These are phyloP conservation scores for Temnothorax rugatulus DNA, from an alignment of 2,888 invertebrate species.

Conservation along the genomic window DNA sequence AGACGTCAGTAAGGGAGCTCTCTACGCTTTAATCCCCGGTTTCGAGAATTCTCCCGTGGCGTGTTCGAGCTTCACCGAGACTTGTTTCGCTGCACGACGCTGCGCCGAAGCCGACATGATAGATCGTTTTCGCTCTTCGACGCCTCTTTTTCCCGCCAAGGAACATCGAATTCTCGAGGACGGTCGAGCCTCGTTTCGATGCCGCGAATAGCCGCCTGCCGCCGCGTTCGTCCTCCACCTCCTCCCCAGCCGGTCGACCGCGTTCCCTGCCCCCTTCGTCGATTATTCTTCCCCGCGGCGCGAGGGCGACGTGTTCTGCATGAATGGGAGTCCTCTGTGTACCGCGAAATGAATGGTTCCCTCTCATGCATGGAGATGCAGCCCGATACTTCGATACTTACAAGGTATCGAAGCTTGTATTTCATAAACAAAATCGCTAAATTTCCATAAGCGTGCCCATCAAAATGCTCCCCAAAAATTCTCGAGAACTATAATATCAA, in stretches of 20 bases:
- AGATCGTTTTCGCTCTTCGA: slow-evolving; percentile 74
- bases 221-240: slow-evolving; percentile 45
- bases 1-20: neutral
- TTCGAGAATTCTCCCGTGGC: slow-evolving; percentile 27
- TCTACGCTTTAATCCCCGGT: slow-evolving; percentile 22
- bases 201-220: slow-evolving; percentile 62
- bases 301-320: slow-evolving; percentile 70
- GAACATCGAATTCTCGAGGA: slow-evolving; percentile 61
- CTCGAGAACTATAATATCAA: neutral
- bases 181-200: slow-evolving; percentile 63
- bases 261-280: slow-evolving; percentile 47
- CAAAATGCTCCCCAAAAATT: neutral
- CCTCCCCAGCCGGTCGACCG: slow-evolving; percentile 52
- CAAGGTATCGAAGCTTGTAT: neutral
- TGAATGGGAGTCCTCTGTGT: slow-evolving; percentile 69
- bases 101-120: slow-evolving; percentile 71
- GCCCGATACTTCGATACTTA: neutral
- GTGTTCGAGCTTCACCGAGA: slow-evolving; percentile 23
- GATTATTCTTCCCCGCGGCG: slow-evolving; percentile 54
- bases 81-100: slow-evolving; percentile 33
- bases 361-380: slow-evolving; percentile 30
- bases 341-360: slow-evolving; percentile 68
- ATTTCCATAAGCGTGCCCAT: neutral
- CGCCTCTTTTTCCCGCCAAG: slow-evolving; percentile 61
- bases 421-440: slow-evolving; percentile 21